Conservation (phyloP, 2,797 vertebrate species). For the Australoheros facetus region DNA sequence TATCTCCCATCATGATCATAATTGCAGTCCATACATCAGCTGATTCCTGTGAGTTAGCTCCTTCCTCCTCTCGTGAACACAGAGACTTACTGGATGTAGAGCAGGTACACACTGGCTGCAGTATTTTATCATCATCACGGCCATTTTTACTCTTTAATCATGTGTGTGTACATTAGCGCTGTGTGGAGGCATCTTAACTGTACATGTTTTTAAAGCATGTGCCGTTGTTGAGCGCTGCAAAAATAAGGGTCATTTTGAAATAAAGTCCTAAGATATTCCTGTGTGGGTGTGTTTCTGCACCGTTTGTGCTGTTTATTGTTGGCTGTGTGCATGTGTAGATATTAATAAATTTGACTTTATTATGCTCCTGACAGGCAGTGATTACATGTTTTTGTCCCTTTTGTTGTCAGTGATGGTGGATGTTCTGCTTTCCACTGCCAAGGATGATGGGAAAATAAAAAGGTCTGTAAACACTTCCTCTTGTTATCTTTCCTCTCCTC, state of each 20-base stretch:
- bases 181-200: neutral
- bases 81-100: neutral
- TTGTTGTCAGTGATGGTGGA: slow-evolving; percentile 54
- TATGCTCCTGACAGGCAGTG: slow-evolving; percentile 58
- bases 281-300: slow-evolving; percentile 8
- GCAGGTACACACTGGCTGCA: neutral
- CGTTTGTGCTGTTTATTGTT: slow-evolving; percentile 22
- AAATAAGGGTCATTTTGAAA: slow-evolving; percentile 16
- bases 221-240: neutral
- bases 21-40: slow-evolving; percentile 26
- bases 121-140: neutral
- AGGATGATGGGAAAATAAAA: slow-evolving; percentile 65
- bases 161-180: neutral
- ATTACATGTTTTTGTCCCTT: slow-evolving; percentile 57
- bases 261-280: slow-evolving; percentile 12
- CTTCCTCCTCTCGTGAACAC: neutral
- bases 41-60: slow-evolving; percentile 4
- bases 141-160: neutral
- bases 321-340: slow-evolving; percentile 23
- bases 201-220: neutral
- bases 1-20: slow-evolving; percentile 1
- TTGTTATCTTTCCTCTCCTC: slow-evolving; percentile 22
- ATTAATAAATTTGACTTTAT: slow-evolving; percentile 61
- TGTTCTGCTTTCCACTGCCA: slow-evolving; percentile 35
- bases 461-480: slow-evolving; percentile 45